phyloP scores from a whole-genome alignment of 2,797 vertebrate genomes.

The Rhodeus uyekii region DNA sequence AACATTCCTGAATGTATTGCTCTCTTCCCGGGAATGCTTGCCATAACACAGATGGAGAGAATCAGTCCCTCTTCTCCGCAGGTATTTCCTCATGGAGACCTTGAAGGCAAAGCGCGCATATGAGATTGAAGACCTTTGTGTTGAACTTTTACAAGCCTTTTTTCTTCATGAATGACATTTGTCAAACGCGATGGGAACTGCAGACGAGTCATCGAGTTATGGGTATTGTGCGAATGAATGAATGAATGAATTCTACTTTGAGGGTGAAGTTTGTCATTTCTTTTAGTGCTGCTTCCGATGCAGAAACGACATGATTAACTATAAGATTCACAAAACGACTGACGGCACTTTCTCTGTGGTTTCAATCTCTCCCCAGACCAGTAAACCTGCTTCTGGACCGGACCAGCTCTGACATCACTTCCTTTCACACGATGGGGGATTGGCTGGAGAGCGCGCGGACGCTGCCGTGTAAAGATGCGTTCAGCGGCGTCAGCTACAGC shows the following conservation, averaged over 20 bases:
- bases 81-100: conserved; percentile 53
- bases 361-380: conserved; percentile 74
- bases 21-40: conserved; percentile 38
- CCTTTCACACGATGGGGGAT: conserved; percentile 84
- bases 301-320: neutral
- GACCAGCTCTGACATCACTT: conserved; percentile 86
- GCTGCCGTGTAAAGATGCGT: conserved; percentile 93
- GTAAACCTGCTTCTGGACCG: conserved; percentile 94
- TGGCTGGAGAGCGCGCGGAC: conserved; percentile 94
- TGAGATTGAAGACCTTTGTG: conserved; percentile 19
- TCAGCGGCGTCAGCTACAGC: conserved; percentile 94
- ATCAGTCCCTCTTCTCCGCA: conserved; percentile 46
- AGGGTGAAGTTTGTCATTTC: neutral
- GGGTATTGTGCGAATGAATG: neutral
- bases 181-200: conserved; percentile 50
- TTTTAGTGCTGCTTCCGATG: neutral
- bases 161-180: conserved; percentile 45
- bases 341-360: neutral
- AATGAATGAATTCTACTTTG: neutral
- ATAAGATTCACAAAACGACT: neutral
- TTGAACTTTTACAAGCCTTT: conserved; percentile 51
- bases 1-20: conserved; percentile 38
- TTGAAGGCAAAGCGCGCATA: conserved; percentile 46
- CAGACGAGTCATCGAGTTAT: conserved; percentile 29
- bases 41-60: conserved; percentile 40